Conservation (phyloP, 2,888 invertebrate species). For the Archips xylosteana region DNA sequence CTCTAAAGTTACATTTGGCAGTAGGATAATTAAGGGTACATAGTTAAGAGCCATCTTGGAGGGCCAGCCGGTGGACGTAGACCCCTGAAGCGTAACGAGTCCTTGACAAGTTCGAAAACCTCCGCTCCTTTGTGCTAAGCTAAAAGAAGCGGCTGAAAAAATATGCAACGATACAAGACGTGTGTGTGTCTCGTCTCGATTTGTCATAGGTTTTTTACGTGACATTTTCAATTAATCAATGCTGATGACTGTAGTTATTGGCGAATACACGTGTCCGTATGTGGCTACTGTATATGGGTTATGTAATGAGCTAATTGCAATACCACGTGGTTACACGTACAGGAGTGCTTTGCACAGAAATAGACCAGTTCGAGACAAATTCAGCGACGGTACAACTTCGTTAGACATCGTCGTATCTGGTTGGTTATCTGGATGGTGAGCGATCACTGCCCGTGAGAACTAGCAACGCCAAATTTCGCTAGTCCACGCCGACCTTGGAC, state of each 20-base stretch:
- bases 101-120: constrained; percentile 81
- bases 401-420: no score
- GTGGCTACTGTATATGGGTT: constrained; percentile 21
- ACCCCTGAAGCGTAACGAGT: constrained; percentile 73
- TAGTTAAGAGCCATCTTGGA: constrained; percentile 27
- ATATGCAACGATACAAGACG: constrained; percentile 57
- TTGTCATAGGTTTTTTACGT: constrained; percentile 75
- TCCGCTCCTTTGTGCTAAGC: constrained; percentile 65
- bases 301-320: not conserved
- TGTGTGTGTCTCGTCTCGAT: constrained; percentile 63
- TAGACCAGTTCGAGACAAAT: no score
- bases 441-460: no score
- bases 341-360: no score
- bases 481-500: no score
- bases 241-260: constrained; percentile 43
- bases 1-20: not conserved
- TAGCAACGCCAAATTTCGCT: no score
- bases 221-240: constrained; percentile 71
- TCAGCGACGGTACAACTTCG: no score
- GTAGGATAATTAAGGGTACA: constrained; percentile 12
- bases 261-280: constrained; percentile 20
- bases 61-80: constrained; percentile 48
- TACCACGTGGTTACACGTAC: not conserved
- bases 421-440: no score
- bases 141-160: constrained; percentile 65